Evolutionary conservation across 2,113 vertebrate genomes (phyloP), one percentile per base, ranked within the genome.

Genomic region (Zonotrichia leucophrys): DNA sequence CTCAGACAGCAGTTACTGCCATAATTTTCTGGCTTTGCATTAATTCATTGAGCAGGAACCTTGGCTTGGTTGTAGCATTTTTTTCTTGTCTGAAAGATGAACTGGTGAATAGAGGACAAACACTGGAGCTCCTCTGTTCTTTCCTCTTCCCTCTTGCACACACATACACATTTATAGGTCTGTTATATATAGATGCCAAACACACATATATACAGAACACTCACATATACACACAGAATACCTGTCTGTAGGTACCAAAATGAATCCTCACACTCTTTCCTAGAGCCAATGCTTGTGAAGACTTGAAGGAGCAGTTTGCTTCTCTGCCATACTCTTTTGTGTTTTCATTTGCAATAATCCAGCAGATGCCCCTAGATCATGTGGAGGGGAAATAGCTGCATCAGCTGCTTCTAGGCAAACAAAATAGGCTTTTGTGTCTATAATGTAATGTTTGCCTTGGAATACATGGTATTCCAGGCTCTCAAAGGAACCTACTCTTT

Each of bases 21-120:
- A 95, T 94, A 93, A 95, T 89, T 96, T 95, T 96, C 94, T 97
- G 96, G 96, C 94, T 91, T 55, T 49, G 73, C 84, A 89, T 95
- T 97, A 97, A 95, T 49, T 93, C 95, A 97, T 92, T 96, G 96
- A 97, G 94, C 94, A 97, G 96, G 85, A 94, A 94, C 75, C 68
- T 94, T 97, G 96, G 96, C 96, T 96, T 91, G 85, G 42, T 89
- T 73, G 53, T 59, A 92, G 73, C 90, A 95, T 97, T 96, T 97
- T 97, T 96, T 97, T 96, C 94, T 94, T 92, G 96, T 97, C 96
- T 96, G 96, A 97, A 96, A 78, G 81, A 94, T 97, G 97, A 92
- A 90, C 87, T 96, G 94, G 70, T 96, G 96, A 96, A 89, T 59
- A 95, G 91, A 97, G 94, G 87, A 97, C 89, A 94, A 97, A 96